Conservation (phyloP, 2,113 vertebrate species). For the Limnothrissa miodon region DNA sequence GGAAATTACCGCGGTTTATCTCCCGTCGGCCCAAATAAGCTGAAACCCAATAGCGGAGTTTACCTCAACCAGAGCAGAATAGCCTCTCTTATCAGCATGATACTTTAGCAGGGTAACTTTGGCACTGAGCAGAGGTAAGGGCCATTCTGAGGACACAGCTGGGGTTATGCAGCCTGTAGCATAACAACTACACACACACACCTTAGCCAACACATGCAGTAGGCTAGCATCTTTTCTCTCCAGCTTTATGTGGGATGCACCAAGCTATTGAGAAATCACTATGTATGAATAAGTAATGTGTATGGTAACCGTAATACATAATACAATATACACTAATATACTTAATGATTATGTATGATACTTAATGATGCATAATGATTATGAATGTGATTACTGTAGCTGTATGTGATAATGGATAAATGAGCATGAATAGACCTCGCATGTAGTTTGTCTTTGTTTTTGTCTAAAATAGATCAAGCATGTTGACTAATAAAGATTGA, state of each 20-base stretch:
- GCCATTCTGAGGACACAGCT: background rate
- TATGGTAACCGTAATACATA: background rate
- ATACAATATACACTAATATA: no score
- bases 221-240: background rate
- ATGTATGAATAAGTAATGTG: background rate
- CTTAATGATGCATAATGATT: no score
- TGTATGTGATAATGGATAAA: no score
- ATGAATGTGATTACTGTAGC: no score
- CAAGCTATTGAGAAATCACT: background rate
- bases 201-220: background rate
- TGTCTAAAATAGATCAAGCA: no score
- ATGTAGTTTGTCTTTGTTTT: no score
- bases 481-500: no score
- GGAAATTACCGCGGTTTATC: conserved; percentile 5
- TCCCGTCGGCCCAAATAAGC: background rate
- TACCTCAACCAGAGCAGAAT: conserved; percentile 7
- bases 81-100: background rate
- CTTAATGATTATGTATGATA: no score
- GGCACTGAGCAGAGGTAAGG: background rate
- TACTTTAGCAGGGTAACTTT: background rate
- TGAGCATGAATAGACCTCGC: no score
- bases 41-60: background rate
- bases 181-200: background rate
- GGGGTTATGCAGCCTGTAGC: background rate
- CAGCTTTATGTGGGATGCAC: background rate